A percentile compares a stretch with the other conserved stretches of the same genome.
phyloP scores from a whole-genome alignment of 2,113 vertebrate species.

The Tichodroma muraria region DNA sequence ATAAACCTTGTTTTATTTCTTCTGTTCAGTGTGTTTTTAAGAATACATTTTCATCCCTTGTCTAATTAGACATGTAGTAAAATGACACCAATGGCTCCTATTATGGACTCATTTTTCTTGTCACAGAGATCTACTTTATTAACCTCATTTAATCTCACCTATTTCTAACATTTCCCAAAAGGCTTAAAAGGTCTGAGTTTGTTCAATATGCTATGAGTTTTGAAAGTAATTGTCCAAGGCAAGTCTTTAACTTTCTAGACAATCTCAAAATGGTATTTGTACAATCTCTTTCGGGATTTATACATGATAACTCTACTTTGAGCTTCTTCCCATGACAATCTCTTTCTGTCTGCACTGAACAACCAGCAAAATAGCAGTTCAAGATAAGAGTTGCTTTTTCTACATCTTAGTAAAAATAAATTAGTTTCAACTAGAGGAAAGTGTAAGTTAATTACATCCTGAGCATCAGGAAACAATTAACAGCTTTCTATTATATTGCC shows the following conservation, averaged over 20 bases:
- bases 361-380: not conserved
- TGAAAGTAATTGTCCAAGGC: not conserved
- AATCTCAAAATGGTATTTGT: not conserved
- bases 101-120: not conserved
- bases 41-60: not conserved
- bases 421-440: not conserved
- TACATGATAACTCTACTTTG: not conserved
- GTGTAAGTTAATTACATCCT: conserved; percentile 19
- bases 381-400: not conserved
- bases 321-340: not conserved
- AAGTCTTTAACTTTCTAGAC: not conserved
- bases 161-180: not conserved
- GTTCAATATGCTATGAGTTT: not conserved
- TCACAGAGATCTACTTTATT: not conserved
- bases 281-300: not conserved
- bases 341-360: not conserved
- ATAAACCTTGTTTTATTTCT: not conserved
- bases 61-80: not conserved
- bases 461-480: conserved; percentile 42
- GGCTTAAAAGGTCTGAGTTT: not conserved
- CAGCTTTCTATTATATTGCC: not conserved
- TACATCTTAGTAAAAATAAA: not conserved
- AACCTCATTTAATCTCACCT: not conserved
- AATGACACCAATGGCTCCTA: not conserved
- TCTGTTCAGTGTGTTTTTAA: not conserved